Base-by-base conservation (phyloP, 1,140 invertebrate species). In the Lepidostoma basale region DNA sequence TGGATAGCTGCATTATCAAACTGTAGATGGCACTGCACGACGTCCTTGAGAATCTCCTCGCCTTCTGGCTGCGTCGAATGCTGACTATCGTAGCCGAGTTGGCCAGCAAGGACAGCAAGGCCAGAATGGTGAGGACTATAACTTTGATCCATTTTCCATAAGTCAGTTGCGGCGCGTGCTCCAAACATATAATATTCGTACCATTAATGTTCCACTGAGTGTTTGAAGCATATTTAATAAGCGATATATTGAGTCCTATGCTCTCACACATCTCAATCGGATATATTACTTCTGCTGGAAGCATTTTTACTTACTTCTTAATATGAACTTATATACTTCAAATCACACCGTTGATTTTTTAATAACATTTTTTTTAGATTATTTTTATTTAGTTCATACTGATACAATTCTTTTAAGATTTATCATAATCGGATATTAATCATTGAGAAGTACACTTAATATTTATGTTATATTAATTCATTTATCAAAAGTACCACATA, bases 61-160 rank as follows among this genome's bases (percentile, higher is more conserved):
- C 76, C 26, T 84, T 77, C 49, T 79, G 84, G 9, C 78, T 80
- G 74, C 86, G 86, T 59, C 84, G 85, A 69, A 94, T 90, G 68
- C 90, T 92, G 75, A 88, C 85, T 67, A 94, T 88, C 5, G 91
- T 93, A 0, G 88, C 85, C 33, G 86, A 75, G 76, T 94, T 94
- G 16, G 88, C 91, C 25, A 91, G 75, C 0, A 94, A 80, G 0
- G 91, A 92, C 47, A 93, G 75, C 0, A 88, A 64, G 0, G 90
- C 90, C 81, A 94, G 89, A 1, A 87, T 78, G 0, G 81, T 79
- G 5, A 93, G 76, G 0, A 94, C 83, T 67, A 88, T 84, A 0
- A 86, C 87, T 70, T 88, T 87, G 3, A 88, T 81, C 54, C 88
- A 75, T 0, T 86, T 86, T 1, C 78, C 80, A 16, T 76, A 80